Evolutionary conservation across 2,888 invertebrate genomes (phyloP), one percentile per base, ranked within the genome.

Genomic region (Phalera bucephala): DNA sequence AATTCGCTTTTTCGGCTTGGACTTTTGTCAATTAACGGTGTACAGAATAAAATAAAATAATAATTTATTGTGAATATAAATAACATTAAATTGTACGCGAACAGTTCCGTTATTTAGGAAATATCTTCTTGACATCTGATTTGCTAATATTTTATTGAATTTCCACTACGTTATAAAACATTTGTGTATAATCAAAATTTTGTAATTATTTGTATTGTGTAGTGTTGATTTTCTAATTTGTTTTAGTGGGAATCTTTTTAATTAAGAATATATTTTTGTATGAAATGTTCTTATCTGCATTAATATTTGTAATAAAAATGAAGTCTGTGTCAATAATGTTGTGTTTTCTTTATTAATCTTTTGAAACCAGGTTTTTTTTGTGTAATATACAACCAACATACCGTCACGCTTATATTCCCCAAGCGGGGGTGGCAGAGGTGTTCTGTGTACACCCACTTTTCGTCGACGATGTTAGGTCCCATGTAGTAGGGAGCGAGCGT

Each of bases 251-350:
- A 77, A 75, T 76, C 59, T 80, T 86, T 88, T 85, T 81, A 84
- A 81, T 83, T 88, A 81, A 81, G 80, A 80, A 80, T 81, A 83
- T 89, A 89, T 89, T 89, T 89, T 89, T 89, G 81, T 89, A 89
- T 85, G 82, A 74, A 80, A 81, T 72, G 73, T 85, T 82, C 81
- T 85, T 85, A 86, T 79, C 85, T 89, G 87, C 83, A 86, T 84
- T 84, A 75, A 80, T 82, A 81, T 89, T 88, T 89, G 78, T 87
- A 89, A 86, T 89, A 87, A 87, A 80, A 86, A 67, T 56, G 67
- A 82, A 74, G 66, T 81, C 71, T 82, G 72, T 81, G 82, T 86
- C 75, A 77, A 59, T 46, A 41, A 50, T 17, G 35, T 46, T 34
- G 56, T 46, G 54, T 71, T 70, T 70, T 48, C 56, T 66, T 67